Base-by-base conservation (phyloP, 2,888 invertebrate species). In the Drosophila conformis region DNA sequence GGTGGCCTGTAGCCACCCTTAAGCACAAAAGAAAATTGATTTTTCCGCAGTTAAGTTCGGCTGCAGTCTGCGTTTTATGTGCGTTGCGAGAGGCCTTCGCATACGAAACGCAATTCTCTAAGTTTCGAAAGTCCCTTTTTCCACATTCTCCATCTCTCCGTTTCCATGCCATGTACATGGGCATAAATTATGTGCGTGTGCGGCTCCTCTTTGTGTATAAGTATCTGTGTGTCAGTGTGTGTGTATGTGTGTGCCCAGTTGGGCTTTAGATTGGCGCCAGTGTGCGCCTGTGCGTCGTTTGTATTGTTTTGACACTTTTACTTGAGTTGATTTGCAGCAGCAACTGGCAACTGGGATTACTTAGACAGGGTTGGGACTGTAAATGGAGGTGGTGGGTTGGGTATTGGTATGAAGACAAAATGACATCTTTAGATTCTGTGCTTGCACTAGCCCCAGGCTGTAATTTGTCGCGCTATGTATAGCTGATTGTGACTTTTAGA, bases 51-150 rank as follows among this genome's bases (percentile, higher is more conserved):
- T 84, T 83, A 74, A 69, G 69, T 74, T 72, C 57, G 62, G 74
- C 76, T 85, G 85, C 85, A 85, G 85, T 77, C 85, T 89, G 89
- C 85, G 85, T 85, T 85, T 85, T 86, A 85, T 85, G 88, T 86
- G 84, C 80, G 80, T 68, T 69, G 57, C 60, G 46, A 46, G 69
- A 67, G 68, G 54, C 53, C 51, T 40, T 62, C 54, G 52, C 57
- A 57, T 57, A 54, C 72, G 35, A 61, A 66, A 73, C 69, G 73
- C 62, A 73, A 62, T 69, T 67, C 78, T 51, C 42, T 29, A 59
- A 78, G 59, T 58, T 68, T 31, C 42, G 25, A 52, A 29, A 57
- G 58, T 65, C 65, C 75, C 70, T 63, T 79, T 67, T 42, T 64
- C 49, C 65, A 33, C 25, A 25, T 15, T 13, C 29, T 13, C 36